Conservation (phyloP, 2,113 vertebrate species). For the Prunella himalayana region DNA sequence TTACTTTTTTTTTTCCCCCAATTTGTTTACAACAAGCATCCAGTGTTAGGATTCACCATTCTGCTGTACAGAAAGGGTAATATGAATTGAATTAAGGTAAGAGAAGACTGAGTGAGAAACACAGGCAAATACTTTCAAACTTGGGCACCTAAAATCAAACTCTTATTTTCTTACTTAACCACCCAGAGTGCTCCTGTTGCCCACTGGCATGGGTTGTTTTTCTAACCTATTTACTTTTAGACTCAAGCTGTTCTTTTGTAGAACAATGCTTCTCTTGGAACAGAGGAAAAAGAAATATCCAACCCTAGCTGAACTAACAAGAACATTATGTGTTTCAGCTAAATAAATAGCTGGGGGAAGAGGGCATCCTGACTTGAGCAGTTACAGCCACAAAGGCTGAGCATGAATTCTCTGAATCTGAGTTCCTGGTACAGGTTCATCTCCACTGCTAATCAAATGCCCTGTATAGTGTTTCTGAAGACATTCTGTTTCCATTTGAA, state of each 20-base stretch:
- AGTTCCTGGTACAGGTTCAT: background rate
- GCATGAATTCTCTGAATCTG: background rate
- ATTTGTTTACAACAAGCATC: background rate
- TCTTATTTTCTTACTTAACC: background rate
- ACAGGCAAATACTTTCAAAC: background rate
- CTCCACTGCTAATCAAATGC: background rate
- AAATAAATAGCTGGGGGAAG: conserved; percentile 12
- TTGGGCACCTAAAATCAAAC: background rate
- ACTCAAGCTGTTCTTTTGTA: conserved; percentile 20
- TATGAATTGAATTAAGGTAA: background rate
- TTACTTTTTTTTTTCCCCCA: background rate
- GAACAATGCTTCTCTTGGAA: conserved; percentile 34
- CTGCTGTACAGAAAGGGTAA: background rate
- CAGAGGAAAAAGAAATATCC: conserved; percentile 12
- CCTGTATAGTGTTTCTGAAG: background rate
- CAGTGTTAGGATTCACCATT: background rate
- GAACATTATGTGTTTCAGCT: conserved; percentile 17
- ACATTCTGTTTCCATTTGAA: background rate
- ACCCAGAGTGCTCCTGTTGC: background rate
- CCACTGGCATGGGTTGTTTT: background rate
- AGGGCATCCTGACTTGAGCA: background rate
- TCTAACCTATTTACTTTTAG: conserved; percentile 9
- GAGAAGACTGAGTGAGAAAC: background rate
- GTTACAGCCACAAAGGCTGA: background rate
- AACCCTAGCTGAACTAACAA: background rate